Evolutionary conservation across 2,888 invertebrate genomes (phyloP).

Genomic region (Idaea aversata): DNA sequence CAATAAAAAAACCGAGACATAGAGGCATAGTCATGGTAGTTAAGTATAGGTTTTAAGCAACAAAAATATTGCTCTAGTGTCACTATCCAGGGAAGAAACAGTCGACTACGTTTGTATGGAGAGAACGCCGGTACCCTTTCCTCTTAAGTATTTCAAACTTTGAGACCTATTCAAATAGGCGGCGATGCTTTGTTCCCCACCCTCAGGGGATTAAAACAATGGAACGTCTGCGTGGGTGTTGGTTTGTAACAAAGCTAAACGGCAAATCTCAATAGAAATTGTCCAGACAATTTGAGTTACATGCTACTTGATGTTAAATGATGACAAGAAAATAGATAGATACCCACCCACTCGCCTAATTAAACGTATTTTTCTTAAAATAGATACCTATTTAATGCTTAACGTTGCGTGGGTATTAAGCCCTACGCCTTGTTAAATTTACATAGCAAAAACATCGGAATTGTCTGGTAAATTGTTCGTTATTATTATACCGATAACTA

Average conservation of each 20-base stretch:
- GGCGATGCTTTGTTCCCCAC: conserved; percentile 22
- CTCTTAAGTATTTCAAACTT: conserved; percentile 7
- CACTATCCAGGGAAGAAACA: too few relatives aligned
- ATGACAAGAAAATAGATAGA: background rate
- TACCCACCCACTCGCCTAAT: background rate
- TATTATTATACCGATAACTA: background rate
- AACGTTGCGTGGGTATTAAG: background rate
- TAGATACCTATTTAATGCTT: background rate
- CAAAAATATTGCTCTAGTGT: too few relatives aligned
- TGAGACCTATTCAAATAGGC: conserved; percentile 23
- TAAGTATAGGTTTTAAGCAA: too few relatives aligned
- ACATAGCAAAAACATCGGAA: background rate
- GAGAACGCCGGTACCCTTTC: too few relatives aligned
- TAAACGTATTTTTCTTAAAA: background rate
- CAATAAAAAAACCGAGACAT: too few relatives aligned
- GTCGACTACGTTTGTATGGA: too few relatives aligned
- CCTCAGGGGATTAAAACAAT: conserved; percentile 23
- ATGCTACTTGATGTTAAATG: background rate
- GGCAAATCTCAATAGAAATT: conserved; percentile 1
- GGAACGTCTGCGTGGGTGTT: conserved; percentile 14
- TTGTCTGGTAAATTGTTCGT: background rate
- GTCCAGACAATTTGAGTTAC: background rate
- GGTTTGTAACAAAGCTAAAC: conserved; percentile 15
- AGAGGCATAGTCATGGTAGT: too few relatives aligned
- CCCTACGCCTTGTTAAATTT: background rate